Evolutionary conservation across 2,888 invertebrate genomes (phyloP), one percentile per base, ranked within the genome.

Genomic region (Zaprionus bogoriensis): DNA sequence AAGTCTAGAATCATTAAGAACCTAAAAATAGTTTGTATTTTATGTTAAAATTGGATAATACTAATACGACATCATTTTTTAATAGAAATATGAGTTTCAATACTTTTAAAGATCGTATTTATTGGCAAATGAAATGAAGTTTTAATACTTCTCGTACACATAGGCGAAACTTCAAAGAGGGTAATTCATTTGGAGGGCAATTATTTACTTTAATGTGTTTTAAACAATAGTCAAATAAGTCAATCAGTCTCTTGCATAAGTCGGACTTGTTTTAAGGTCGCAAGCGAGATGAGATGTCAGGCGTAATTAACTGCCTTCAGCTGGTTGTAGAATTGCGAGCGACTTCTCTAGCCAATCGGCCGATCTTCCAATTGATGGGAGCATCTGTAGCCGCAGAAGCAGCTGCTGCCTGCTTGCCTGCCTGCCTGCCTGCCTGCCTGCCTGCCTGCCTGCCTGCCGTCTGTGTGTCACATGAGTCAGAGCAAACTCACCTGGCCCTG

Each of bases 321-420:
- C 59, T 67, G 50, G n/a, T 32, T 30, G n/a, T n/a, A n/a, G 23
- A 67, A 32, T 36, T 27, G 38, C 36, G 50, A 52, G 22, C 12
- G 7, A 7, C 10, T 5, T 19, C 7, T 23, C 28, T 41, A 51
- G 22, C 20, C 57, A 68, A 46, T 48, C 17, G 36, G 46, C n/a
- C 41, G 50, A 67, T 17, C 36, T 25, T 22, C 6, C 28, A 39
- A 27, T 10, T 46, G 30, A 23, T 12, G 58, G 42, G 19, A 36
- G 22, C 58, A 68, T 27, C 71, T 68, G 74, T 59, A 52, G 6
- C 0, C 25, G 47, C 70, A 73, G 62, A n/a, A n/a, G n/a, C n/a
- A n/a, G n/a, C n/a, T n/a, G n/a, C n/a, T n/a, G n/a, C n/a, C n/a
- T n/a, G n/a, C n/a, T n/a, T n/a, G n/a, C n/a, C n/a, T n/a, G n/a